Percentiles rank a stretch among this genome's conserved stretches.
phyloP scores from a whole-genome alignment of 1,140 invertebrate species.

The Maniola jurtina region DNA sequence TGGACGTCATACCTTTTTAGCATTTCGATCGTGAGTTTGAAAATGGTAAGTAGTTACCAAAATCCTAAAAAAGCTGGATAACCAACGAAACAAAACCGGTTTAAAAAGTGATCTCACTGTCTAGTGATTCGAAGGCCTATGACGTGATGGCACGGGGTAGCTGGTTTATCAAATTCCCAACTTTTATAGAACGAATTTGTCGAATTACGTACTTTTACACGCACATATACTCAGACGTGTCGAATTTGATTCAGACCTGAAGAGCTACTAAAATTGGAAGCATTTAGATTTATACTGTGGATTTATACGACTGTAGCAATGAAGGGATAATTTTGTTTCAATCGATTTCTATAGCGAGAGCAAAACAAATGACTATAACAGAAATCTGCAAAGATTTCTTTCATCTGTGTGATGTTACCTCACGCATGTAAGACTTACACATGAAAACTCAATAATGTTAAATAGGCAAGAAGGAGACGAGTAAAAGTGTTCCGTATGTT shows the following conservation, averaged over 20 bases:
- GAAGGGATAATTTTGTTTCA: no score
- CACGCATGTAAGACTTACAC: no score
- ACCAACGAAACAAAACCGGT: constrained; percentile 42
- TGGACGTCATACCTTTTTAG: no score
- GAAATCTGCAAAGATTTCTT: no score
- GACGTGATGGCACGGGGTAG: constrained; percentile 20
- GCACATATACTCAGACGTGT: not conserved
- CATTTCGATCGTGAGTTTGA: no score
- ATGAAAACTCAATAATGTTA: no score
- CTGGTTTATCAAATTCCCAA: not conserved
- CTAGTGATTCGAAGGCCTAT: constrained; percentile 49
- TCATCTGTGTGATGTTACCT: no score
- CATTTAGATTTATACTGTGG: no score
- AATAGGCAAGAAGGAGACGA: not conserved
- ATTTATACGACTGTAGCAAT: no score
- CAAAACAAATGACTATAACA: no score
- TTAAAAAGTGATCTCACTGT: constrained; percentile 60
- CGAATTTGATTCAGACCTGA: not conserved
- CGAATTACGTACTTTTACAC: constrained; percentile 3
- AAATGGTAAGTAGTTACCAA: not conserved
- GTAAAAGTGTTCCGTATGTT: constrained; percentile 21
- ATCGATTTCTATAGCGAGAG: no score
- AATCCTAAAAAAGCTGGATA: constrained; percentile 11
- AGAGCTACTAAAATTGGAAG: not conserved
- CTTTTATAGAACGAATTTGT: not conserved